Evolutionary conservation across 2,888 invertebrate genomes (phyloP).

Genomic region (Metellina segmentata): DNA sequence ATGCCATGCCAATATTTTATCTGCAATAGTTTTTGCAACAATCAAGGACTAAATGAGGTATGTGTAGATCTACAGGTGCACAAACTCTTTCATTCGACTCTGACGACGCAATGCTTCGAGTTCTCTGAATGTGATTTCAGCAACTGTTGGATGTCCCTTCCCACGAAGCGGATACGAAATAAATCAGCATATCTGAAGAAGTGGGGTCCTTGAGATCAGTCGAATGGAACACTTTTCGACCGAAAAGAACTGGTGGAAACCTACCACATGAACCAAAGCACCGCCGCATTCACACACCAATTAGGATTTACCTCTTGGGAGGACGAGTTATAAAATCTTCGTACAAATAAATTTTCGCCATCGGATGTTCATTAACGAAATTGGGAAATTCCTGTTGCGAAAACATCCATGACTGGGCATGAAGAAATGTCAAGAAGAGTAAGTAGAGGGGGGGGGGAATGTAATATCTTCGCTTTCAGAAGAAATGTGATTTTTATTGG

Average conservation of each 20-base stretch:
- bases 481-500: neutral
- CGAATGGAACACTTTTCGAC: neutral
- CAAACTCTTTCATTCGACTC: no score
- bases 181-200: neutral
- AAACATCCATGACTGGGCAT: neutral
- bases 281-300: neutral
- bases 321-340: no score
- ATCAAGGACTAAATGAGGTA: no score
- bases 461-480: neutral
- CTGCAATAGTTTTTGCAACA: no score
- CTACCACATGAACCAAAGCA: neutral
- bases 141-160: neutral
- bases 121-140: neutral
- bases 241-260: neutral
- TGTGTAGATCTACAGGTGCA: no score
- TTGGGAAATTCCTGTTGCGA: conserved; percentile 2
- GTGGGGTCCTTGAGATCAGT: neutral
- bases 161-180: neutral
- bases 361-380: conserved; percentile 3
- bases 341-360: neutral
- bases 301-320: neutral
- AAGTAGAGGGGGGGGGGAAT: neutral
- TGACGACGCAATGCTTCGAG: no score
- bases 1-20: no score
- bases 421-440: neutral